Percentiles rank a stretch among this genome's conserved stretches.
phyloP scores from a whole-genome alignment of 2,888 invertebrate genomes.

The Plutella xylostella region DNA sequence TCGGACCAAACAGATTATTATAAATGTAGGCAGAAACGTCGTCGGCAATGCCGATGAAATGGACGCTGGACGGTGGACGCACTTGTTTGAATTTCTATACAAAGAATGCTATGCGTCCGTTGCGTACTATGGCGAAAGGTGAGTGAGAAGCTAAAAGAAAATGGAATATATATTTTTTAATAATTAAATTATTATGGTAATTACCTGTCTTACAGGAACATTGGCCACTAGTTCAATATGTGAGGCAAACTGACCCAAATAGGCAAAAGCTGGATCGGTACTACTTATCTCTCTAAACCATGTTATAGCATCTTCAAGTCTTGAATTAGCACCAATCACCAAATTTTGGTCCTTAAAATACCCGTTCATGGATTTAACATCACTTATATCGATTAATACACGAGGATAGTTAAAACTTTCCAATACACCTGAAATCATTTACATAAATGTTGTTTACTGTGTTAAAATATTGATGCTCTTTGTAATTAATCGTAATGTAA shows the following conservation, averaged over 20 bases:
- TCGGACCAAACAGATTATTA: too few relatives aligned
- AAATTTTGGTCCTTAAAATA: constrained; percentile 45
- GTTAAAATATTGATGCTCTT: background rate
- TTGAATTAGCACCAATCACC: constrained; percentile 68
- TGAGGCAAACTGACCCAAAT: constrained; percentile 62
- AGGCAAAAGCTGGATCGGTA: constrained; percentile 51
- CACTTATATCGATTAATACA: constrained; percentile 45
- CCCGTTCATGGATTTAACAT: constrained; percentile 36
- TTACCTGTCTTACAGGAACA: constrained; percentile 73
- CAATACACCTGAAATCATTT: constrained; percentile 39
- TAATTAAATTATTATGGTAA: too few relatives aligned
- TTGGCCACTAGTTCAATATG: constrained; percentile 74
- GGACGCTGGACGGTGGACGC: too few relatives aligned
- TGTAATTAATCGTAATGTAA: background rate
- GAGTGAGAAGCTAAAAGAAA: too few relatives aligned
- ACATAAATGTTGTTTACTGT: background rate
- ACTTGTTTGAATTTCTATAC: too few relatives aligned
- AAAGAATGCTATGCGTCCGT: too few relatives aligned
- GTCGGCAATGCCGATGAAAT: too few relatives aligned
- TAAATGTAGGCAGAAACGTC: too few relatives aligned
- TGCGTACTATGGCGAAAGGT: too few relatives aligned
- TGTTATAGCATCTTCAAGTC: constrained; percentile 65
- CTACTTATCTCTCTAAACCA: constrained; percentile 46
- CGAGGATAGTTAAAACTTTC: constrained; percentile 38
- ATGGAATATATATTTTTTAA: too few relatives aligned